These are phyloP conservation scores for Lepus americanus DNA, from an alignment of 2,113 vertebrate species.

Conservation along the genomic window DNA sequence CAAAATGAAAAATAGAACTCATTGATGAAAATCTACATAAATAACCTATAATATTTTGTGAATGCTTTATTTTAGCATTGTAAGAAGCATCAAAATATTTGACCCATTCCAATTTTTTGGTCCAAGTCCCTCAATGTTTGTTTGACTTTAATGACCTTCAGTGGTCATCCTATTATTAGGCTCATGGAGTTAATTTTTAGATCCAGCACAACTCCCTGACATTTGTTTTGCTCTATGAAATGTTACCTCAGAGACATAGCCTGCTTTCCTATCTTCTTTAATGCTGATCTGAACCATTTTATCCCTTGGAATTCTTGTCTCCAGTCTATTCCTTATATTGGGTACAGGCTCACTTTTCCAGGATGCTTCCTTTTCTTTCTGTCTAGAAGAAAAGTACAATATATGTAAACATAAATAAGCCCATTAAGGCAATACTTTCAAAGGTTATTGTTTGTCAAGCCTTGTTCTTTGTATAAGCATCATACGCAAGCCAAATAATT, in stretches of 20 bases:
- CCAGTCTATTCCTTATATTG: background rate
- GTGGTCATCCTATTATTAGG: background rate
- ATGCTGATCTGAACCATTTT: background rate
- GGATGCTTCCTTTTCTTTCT: conserved; percentile 23
- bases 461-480: background rate
- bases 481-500: background rate
- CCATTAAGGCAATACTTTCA: background rate
- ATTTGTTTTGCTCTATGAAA: conserved; percentile 37
- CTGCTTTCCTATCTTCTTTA: background rate
- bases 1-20: background rate
- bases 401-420: background rate
- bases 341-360: background rate
- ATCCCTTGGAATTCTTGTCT: background rate
- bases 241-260: background rate
- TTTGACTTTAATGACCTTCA: background rate
- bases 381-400: background rate
- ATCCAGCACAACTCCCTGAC: background rate
- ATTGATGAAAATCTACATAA: background rate
- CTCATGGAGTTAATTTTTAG: background rate
- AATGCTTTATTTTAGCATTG: conserved; percentile 11
- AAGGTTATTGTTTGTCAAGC: background rate
- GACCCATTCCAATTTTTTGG: background rate
- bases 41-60: background rate
- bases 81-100: conserved; percentile 29
- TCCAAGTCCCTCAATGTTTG: background rate